phyloP scores from a whole-genome alignment of 2,888 invertebrate species.

The Metallyticus violacea region DNA sequence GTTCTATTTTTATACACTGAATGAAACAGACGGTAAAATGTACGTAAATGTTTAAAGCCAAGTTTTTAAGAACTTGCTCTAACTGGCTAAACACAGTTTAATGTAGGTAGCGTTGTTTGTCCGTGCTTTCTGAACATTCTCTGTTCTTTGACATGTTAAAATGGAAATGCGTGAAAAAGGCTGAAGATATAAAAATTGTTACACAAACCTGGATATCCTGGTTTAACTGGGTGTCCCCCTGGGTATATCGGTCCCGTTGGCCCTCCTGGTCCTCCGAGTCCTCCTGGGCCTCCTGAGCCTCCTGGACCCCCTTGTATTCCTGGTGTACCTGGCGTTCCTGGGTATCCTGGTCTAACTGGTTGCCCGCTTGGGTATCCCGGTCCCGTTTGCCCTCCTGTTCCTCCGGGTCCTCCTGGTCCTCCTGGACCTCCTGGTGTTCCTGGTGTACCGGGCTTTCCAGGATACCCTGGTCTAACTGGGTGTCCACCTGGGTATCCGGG shows the following conservation, averaged over 20 bases:
- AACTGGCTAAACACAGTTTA: no score
- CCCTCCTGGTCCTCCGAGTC: constrained; percentile 41
- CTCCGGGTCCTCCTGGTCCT: constrained; percentile 27
- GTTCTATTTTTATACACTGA: no score
- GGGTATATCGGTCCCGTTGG: constrained; percentile 16
- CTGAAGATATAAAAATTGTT: no score
- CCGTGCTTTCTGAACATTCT: neutral
- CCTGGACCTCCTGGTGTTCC: constrained; percentile 31
- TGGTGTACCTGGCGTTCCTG: constrained; percentile 27
- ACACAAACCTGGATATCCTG: constrained; percentile 35
- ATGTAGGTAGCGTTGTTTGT: constrained; percentile 25
- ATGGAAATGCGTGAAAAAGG: no score
- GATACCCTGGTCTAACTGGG: constrained; percentile 32
- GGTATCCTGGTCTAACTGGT: constrained; percentile 38
- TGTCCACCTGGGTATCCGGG: constrained; percentile 31
- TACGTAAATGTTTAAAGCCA: no score
- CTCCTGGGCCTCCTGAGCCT: constrained; percentile 39
- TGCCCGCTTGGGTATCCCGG: constrained; percentile 41
- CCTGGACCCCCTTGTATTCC: constrained; percentile 36
- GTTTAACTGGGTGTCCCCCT: constrained; percentile 26
- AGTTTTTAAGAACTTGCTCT: no score
- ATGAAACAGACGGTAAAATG: no score
- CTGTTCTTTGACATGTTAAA: no score
- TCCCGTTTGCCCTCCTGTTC: constrained; percentile 18
- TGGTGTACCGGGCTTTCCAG: constrained; percentile 23